phyloP scores from a whole-genome alignment of 2,797 vertebrate species.

The Sebastes miniatus region DNA sequence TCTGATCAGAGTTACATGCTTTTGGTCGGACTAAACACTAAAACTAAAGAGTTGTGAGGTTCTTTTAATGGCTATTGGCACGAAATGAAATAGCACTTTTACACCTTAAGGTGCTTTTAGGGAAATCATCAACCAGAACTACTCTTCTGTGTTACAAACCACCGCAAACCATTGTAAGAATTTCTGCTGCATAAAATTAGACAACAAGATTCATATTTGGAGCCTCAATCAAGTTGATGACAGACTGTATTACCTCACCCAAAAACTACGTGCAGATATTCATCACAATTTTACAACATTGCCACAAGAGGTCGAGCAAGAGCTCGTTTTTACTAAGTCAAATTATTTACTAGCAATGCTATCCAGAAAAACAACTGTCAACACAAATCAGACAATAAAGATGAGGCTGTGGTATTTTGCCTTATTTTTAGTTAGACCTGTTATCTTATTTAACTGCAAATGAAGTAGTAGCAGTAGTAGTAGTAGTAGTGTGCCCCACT shows the following conservation, averaged over 20 bases:
- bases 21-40: neutral
- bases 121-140: neutral
- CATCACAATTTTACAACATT: neutral
- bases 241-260: neutral
- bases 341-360: neutral
- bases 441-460: neutral
- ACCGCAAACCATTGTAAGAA: neutral
- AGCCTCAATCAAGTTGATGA: neutral
- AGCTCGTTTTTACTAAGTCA: neutral
- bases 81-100: conserved; percentile 23
- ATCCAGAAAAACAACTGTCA: neutral
- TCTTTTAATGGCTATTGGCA: conserved; percentile 41
- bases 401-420: neutral
- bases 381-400: neutral
- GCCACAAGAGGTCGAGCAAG: neutral
- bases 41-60: neutral
- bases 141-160: neutral
- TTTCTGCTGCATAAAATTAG: neutral
- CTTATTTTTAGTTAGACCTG: neutral
- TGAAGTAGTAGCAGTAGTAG: neutral
- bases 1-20: neutral
- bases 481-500: neutral
- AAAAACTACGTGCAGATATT: neutral
- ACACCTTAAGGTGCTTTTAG: conserved; percentile 28
- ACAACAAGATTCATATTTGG: neutral